These are phyloP conservation scores for Cinclus cinclus DNA, from an alignment of 2,113 vertebrate species.

Conservation along the genomic window DNA sequence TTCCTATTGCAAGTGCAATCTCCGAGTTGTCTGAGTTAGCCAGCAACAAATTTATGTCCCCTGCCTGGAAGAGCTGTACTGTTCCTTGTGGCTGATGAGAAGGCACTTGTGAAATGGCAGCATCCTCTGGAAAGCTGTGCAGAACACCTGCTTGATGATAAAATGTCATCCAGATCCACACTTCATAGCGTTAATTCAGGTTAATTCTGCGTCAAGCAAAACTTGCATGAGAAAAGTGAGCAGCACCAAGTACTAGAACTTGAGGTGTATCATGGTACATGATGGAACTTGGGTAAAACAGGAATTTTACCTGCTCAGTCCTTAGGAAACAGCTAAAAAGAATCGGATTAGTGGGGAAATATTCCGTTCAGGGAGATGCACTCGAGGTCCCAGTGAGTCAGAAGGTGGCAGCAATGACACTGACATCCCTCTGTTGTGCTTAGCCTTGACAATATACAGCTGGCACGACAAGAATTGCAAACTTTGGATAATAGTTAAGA, in stretches of 20 bases:
- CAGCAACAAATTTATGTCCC: not conserved
- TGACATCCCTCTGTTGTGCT: not conserved
- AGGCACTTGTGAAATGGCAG: not conserved
- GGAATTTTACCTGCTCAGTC: not conserved
- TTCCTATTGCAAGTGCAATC: not conserved
- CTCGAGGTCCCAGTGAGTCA: not conserved
- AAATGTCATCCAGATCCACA: not conserved
- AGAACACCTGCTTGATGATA: not conserved
- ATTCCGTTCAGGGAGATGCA: not conserved
- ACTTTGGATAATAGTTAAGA: not conserved
- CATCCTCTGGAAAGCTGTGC: not conserved
- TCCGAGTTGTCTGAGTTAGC: not conserved
- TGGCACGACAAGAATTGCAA: too few relatives aligned
- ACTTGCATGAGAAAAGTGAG: not conserved
- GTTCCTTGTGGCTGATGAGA: not conserved
- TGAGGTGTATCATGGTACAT: accelerated
- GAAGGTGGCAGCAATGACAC: constrained; percentile 33
- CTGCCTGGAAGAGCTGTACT: not conserved
- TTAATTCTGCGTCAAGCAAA: not conserved
- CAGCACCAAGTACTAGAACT: not conserved
- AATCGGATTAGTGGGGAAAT: not conserved
- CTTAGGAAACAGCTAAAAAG: not conserved
- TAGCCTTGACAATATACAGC: not conserved
- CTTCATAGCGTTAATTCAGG: not conserved
- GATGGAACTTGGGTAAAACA: not conserved